Evolutionary conservation across 92 coral and sea anemone species (phyloP).

Genomic region (Micromussa lordhowensis): DNA sequence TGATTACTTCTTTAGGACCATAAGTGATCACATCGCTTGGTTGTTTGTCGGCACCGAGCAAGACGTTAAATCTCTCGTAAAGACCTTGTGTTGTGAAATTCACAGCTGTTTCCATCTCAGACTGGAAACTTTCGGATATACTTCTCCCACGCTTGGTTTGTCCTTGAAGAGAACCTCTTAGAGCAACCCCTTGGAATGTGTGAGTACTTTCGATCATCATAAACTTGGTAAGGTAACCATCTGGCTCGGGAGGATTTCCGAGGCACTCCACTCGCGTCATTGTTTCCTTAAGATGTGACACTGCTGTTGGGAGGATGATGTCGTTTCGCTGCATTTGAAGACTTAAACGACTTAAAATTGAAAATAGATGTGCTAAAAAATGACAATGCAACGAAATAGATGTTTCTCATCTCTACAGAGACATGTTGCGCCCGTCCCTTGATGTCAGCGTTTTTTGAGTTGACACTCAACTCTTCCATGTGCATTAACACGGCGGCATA

Average conservation of each 20-base stretch:
- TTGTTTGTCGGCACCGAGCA: slow-evolving; percentile 21
- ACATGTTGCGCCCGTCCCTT: slow-evolving; percentile 40
- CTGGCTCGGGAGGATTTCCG: slow-evolving; percentile 21
- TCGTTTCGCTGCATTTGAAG: slow-evolving; percentile 61
- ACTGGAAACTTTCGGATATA: slow-evolving; percentile 33
- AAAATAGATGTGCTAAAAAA: slow-evolving; percentile 52
- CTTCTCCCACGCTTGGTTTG: slow-evolving; percentile 41
- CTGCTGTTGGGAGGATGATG: slow-evolving; percentile 54
- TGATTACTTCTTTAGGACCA: slow-evolving; percentile 36
- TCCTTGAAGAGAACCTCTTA: slow-evolving; percentile 35
- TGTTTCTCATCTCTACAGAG: slow-evolving; percentile 27
- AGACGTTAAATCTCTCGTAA: slow-evolving; percentile 26
- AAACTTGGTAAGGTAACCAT: slow-evolving; percentile 30
- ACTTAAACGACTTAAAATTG: slow-evolving; percentile 54
- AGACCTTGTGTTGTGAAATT: slow-evolving; percentile 33
- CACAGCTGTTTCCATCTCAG: slow-evolving; percentile 48
- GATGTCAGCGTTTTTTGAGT: slow-evolving; percentile 47
- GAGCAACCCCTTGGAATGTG: slow-evolving; percentile 28
- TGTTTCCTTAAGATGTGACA: slow-evolving; percentile 52
- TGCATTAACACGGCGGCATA: slow-evolving; percentile 50
- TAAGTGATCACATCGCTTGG: background rate
- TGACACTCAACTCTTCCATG: slow-evolving; percentile 52
- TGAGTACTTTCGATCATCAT: background rate
- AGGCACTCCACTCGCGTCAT: slow-evolving; percentile 43
- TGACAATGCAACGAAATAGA: slow-evolving; percentile 61